Base-by-base conservation (phyloP, 1,140 invertebrate genomes). In the Latrodectus geometricus region DNA sequence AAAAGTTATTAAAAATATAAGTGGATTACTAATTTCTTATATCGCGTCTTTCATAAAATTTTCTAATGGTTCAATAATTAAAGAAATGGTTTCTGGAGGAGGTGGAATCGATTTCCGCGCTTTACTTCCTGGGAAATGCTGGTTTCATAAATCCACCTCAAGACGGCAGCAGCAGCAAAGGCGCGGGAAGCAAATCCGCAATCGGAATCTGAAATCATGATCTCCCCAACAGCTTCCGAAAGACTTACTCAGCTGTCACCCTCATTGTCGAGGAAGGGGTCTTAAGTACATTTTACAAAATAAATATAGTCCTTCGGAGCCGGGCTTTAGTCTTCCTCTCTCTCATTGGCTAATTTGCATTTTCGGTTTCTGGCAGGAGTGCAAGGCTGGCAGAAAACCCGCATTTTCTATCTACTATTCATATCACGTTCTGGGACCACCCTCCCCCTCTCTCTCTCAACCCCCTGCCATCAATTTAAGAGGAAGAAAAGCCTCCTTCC, bases 351-450 rank as follows among this genome's bases (percentile, higher is more conserved):
- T 72, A 52, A 81, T 72, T 72, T 72, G 66, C 66, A 81, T 70
- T 81, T 52, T 56, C 49, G 68, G 68, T n/a, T 12, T 49, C 17
- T 11, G 15, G 61, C 54, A 76, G 74, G 21, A 50, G 17, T 35
- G 23, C 20, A 48, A 54, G 20, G 48, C 52, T 23, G 48, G 56
- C 14, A 73, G 48, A 15, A 49, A 69, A 65, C 49, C 49, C 65
- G 69, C 82, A 84, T 76, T 73, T 73, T 76, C 56, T 52, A 72
- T 66, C 17, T 35, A 12, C 81, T 68, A 84, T 84, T 75, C 82
- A 17, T 20, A 70, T 84, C 82, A 84, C 82, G 82, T 54, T 72
- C 69, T 54, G 8, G 11, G 61, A 14, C 77, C n/a, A 11, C 48
- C 61, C 35, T 61, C 48, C 61, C 15, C 17, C 54, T n/a, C n/a